phyloP scores from a whole-genome alignment of 1,140 invertebrate genomes.

The Tetragnatha versicolor region DNA sequence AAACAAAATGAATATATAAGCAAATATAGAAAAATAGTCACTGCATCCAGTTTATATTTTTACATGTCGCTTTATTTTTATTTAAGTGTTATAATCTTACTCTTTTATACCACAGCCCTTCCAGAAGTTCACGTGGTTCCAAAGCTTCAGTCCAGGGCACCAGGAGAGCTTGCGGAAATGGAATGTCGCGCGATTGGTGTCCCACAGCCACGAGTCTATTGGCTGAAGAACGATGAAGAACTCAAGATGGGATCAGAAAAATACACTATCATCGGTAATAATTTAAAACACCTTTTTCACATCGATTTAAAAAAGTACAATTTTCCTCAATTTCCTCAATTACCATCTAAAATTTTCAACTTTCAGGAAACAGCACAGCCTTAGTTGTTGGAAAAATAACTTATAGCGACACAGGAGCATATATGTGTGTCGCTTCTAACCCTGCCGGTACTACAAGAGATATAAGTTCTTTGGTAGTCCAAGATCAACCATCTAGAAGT shows the following conservation, averaged over 20 bases:
- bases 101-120: conserved; percentile 65
- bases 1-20: too few relatives aligned
- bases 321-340: not conserved
- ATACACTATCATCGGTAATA: conserved; percentile 72
- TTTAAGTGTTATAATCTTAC: not conserved
- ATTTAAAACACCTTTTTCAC: too few relatives aligned
- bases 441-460: conserved; percentile 75
- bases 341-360: not conserved
- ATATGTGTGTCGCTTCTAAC: conserved; percentile 79
- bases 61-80: not conserved
- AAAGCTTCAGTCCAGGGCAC: conserved; percentile 72
- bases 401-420: conserved; percentile 78
- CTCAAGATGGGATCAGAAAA: conserved; percentile 69
- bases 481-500: conserved; percentile 75
- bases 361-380: conserved; percentile 71
- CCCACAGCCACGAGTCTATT: conserved; percentile 70
- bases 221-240: conserved; percentile 78
- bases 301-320: too few relatives aligned
- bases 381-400: conserved; percentile 73
- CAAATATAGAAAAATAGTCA: too few relatives aligned
- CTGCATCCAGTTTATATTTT: too few relatives aligned
- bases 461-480: conserved; percentile 76
- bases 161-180: conserved; percentile 73
- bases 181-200: conserved; percentile 76
- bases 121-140: conserved; percentile 76